Conservation (phyloP, 2,113 vertebrate genomes). For the Serinus canaria region DNA sequence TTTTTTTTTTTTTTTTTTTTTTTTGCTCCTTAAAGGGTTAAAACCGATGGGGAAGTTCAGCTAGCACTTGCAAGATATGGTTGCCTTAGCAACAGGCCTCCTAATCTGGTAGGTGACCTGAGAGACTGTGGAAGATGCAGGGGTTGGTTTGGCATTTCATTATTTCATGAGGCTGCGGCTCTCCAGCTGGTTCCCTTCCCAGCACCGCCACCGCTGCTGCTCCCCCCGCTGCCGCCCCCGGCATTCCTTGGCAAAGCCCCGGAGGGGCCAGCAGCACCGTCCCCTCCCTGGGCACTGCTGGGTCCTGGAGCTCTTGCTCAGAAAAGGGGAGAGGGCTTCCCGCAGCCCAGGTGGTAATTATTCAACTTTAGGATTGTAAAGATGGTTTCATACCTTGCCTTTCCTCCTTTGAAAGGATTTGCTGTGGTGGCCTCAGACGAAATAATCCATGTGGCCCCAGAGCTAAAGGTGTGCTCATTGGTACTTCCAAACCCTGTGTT, state of each 20-base stretch:
- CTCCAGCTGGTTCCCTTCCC: constrained; percentile 81
- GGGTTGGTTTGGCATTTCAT: constrained; percentile 85
- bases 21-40: constrained; percentile 77
- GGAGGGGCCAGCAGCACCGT: neutral
- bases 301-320: neutral
- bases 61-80: constrained; percentile 86
- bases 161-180: constrained; percentile 80
- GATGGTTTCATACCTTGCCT: neutral
- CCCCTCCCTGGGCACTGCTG: neutral
- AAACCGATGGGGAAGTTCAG: constrained; percentile 85
- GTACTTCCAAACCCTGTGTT: neutral
- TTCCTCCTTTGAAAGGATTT: neutral
- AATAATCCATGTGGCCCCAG: rapidly evolving
- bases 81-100: constrained; percentile 91
- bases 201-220: constrained; percentile 59
- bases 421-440: rapidly evolving
- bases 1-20: neutral
- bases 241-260: constrained; percentile 71
- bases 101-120: constrained; percentile 93
- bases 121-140: constrained; percentile 85
- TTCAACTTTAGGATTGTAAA: neutral
- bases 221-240: constrained; percentile 38
- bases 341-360: neutral
- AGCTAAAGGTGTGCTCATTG: rapidly evolving
- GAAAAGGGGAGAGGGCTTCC: neutral